A percentile compares a stretch with the other conserved stretches of the same genome.
These are phyloP conservation scores for Callospermophilus lateralis DNA, from an alignment of 2,113 vertebrate genomes.

Conservation along the genomic window DNA sequence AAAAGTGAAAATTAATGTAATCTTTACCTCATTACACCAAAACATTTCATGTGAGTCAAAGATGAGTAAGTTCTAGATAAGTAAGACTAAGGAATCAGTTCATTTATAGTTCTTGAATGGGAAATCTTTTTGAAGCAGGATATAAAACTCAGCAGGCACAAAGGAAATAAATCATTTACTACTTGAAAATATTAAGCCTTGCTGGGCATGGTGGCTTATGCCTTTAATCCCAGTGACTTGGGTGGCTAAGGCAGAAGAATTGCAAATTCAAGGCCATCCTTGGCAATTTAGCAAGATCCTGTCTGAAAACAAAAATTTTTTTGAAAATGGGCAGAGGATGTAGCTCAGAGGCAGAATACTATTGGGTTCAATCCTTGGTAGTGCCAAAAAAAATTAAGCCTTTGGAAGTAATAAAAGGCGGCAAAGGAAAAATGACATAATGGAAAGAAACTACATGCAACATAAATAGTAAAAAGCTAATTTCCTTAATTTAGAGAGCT, in stretches of 20 bases:
- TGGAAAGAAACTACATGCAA: background rate
- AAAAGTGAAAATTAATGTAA: constrained; percentile 26
- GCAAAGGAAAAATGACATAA: constrained; percentile 50
- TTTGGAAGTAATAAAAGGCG: constrained; percentile 12
- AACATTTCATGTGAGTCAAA: constrained; percentile 1
- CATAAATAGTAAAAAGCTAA: constrained; percentile 31
- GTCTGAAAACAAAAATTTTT: background rate
- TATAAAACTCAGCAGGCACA: constrained; percentile 7
- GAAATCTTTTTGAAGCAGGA: constrained; percentile 29
- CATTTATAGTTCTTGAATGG: background rate
- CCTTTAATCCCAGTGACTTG: background rate
- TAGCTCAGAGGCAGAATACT: background rate
- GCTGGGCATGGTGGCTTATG: background rate
- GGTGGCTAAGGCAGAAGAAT: background rate
- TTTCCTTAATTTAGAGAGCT: constrained; percentile 35
- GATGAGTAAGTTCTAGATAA: background rate
- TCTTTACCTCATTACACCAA: constrained; percentile 38
- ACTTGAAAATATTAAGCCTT: background rate
- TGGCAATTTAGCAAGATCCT: background rate
- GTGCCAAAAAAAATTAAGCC: background rate
- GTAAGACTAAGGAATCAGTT: background rate
- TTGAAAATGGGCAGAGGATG: background rate
- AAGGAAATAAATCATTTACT: background rate
- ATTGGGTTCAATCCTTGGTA: background rate
- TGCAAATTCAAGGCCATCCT: background rate